Percentiles rank a stretch among this genome's conserved stretches.
These are phyloP conservation scores for Hermaeophaga mercurialis DNA, from an alignment of 2,888 invertebrate genomes.

Conservation along the genomic window DNA sequence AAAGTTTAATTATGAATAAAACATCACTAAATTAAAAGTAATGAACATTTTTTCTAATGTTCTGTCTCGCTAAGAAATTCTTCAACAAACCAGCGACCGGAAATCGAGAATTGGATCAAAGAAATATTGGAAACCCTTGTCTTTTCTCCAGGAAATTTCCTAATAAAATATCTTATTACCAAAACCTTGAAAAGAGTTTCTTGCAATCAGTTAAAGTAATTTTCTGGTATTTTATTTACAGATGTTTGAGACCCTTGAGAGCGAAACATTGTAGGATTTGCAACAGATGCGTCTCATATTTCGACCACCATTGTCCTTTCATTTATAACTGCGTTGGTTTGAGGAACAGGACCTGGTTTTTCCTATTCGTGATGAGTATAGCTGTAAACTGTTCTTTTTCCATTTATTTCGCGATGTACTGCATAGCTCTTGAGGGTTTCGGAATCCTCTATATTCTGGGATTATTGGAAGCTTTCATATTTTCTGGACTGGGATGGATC, in stretches of 20 bases:
- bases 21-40: no score
- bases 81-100: no score
- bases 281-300: constrained; percentile 78
- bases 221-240: constrained; percentile 4
- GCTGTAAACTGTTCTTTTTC: constrained; percentile 87
- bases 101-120: no score
- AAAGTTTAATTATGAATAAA: no score
- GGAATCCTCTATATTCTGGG: constrained; percentile 85
- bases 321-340: constrained; percentile 94
- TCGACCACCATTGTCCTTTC: constrained; percentile 95
- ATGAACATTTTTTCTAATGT: no score
- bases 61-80: no score
- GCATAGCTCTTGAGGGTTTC: constrained; percentile 83
- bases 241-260: constrained; percentile 76
- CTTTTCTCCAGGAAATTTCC: no score
- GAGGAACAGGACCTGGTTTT: constrained; percentile 92
- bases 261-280: constrained; percentile 93
- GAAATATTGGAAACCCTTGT: no score
- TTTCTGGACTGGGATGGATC: constrained; percentile 86
- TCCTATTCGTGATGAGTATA: constrained; percentile 84
- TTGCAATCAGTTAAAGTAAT: no score
- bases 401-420: constrained; percentile 86
- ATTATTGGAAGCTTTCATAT: constrained; percentile 79
- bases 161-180: no score
- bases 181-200: no score